Percentiles rank a stretch among this genome's conserved stretches.
These are phyloP conservation scores for Clytia hemisphaerica DNA, from an alignment of 30 jellyfish, hydroid and myxozoan genomes.

Conservation along the genomic window DNA sequence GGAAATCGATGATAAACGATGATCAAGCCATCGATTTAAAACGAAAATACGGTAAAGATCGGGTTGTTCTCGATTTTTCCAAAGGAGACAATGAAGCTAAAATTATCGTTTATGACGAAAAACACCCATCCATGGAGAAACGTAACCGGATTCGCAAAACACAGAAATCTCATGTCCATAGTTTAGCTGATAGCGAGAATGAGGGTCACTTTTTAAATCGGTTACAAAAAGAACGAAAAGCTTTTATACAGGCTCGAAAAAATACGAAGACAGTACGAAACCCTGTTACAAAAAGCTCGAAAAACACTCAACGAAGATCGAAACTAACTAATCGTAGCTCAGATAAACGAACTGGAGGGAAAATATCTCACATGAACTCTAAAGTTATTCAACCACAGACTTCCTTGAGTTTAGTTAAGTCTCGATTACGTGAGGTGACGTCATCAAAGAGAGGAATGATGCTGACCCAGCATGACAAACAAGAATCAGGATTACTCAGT, in stretches of 20 bases:
- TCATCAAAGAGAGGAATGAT: slow-evolving; percentile 11
- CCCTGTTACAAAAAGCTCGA: neutral
- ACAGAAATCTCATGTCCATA: neutral
- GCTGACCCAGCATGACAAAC: slow-evolving; percentile 19
- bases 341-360: too few species aligned
- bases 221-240: too few species aligned
- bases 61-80: slow-evolving; percentile 88
- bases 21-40: slow-evolving; percentile 78
- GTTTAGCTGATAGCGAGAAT: neutral
- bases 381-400: too few species aligned
- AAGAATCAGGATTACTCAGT: neutral
- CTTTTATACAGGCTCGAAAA: too few species aligned
- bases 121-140: slow-evolving; percentile 25
- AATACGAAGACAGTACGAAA: too few species aligned
- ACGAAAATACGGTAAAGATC: slow-evolving; percentile 55
- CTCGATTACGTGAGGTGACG: too few species aligned
- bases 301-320: neutral
- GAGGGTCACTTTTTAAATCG: neutral
- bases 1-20: slow-evolving; percentile 38
- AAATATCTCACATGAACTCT: too few species aligned
- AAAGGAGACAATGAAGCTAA: slow-evolving; percentile 84
- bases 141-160: slow-evolving; percentile 13
- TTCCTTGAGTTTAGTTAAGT: too few species aligned
- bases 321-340: neutral
- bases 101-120: slow-evolving; percentile 59